Conservation (phyloP, 2,888 invertebrate species). For the Metalampra italica region DNA sequence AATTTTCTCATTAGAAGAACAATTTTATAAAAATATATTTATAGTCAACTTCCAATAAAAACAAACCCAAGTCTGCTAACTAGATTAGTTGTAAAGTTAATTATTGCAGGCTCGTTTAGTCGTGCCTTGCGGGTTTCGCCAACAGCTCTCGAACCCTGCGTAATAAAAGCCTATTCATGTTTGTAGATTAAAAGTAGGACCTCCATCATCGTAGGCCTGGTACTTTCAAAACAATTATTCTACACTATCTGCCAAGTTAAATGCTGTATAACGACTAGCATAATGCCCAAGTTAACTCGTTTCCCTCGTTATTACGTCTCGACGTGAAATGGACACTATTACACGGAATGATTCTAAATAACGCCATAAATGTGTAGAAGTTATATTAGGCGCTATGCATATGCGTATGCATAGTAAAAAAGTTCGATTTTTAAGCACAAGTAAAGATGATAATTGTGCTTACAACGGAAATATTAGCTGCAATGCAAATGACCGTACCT, state of each 20-base stretch:
- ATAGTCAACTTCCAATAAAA: too few relatives aligned
- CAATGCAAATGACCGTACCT: too few relatives aligned
- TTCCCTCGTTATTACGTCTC: neutral
- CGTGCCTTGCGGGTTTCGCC: neutral
- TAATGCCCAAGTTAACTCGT: conserved; percentile 5
- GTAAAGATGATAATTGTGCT: too few relatives aligned
- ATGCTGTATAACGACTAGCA: conserved; percentile 14
- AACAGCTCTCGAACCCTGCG: neutral
- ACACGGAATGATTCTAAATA: neutral
- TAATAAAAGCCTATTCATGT: conserved; percentile 1
- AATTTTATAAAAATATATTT: too few relatives aligned
- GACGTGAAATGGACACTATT: neutral
- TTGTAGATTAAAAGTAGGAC: conserved; percentile 12
- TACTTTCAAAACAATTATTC: conserved; percentile 35
- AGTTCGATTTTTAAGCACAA: too few relatives aligned
- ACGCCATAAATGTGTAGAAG: neutral
- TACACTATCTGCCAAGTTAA: conserved; percentile 16
- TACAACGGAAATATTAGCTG: too few relatives aligned
- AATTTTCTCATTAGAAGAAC: too few relatives aligned
- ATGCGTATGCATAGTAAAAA: too few relatives aligned
- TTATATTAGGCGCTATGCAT: too few relatives aligned
- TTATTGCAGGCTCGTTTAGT: too few relatives aligned
- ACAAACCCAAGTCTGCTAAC: too few relatives aligned
- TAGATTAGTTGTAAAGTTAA: too few relatives aligned
- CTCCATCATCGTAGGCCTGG: conserved; percentile 25